Conservation (phyloP, 2,888 invertebrate species). For the Aphrophora alni region DNA sequence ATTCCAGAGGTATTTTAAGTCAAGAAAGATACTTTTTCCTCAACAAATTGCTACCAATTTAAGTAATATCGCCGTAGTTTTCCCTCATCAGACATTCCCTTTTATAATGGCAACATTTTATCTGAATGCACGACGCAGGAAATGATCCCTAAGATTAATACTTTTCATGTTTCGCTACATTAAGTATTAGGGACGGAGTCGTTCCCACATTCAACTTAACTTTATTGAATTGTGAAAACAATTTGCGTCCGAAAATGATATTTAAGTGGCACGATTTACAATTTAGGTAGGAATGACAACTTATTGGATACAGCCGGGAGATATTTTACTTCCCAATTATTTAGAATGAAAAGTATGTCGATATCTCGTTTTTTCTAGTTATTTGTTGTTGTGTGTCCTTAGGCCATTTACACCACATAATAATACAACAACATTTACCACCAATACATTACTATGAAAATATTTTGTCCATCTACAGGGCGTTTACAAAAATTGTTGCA, state of each 20-base stretch:
- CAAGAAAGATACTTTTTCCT: background rate
- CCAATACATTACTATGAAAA: too few relatives aligned
- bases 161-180: background rate
- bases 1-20: background rate
- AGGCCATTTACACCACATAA: too few relatives aligned
- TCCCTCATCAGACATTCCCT: background rate
- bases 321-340: too few relatives aligned
- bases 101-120: background rate
- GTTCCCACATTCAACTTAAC: background rate
- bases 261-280: background rate
- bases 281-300: background rate
- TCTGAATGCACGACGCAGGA: background rate
- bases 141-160: background rate
- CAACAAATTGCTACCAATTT: background rate
- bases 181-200: background rate
- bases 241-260: background rate
- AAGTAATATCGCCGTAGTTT: background rate
- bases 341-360: too few relatives aligned
- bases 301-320: too few relatives aligned
- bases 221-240: background rate
- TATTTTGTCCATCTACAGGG: too few relatives aligned
- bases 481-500: too few relatives aligned
- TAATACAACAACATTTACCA: too few relatives aligned
- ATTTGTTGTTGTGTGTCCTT: too few relatives aligned
- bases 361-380: too few relatives aligned